Conservation (phyloP, 2,797 vertebrate species). For the Tangara arthus region DNA sequence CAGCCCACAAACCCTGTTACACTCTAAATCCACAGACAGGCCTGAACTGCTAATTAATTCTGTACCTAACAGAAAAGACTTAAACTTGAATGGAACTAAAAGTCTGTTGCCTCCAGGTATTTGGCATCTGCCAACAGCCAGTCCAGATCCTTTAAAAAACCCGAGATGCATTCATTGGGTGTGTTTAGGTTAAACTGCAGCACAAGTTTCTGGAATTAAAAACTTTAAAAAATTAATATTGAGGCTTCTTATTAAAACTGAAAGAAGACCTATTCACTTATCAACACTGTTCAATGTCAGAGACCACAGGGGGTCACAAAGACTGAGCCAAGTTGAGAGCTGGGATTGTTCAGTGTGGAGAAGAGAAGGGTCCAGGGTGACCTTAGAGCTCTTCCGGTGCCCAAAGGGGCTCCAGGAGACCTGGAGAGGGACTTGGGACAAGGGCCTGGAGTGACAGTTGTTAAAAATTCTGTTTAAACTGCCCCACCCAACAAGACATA, state of each 20-base stretch:
- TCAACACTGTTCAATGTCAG: neutral
- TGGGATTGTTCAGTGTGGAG: neutral
- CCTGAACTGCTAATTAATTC: constrained; percentile 69
- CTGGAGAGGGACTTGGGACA: neutral
- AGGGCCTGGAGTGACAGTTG: neutral
- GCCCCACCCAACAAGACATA: neutral
- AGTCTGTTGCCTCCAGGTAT: constrained; percentile 83
- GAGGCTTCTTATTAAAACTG: neutral
- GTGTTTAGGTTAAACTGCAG: constrained; percentile 59
- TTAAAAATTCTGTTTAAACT: neutral
- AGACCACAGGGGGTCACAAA: neutral
- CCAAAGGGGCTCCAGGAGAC: neutral
- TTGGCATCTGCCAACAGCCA: constrained; percentile 79
- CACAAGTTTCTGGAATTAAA: constrained; percentile 17
- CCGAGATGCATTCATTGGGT: constrained; percentile 51
- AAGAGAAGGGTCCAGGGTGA: neutral
- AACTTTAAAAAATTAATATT: neutral
- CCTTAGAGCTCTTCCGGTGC: neutral
- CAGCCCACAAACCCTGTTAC: constrained; percentile 40
- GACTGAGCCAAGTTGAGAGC: neutral
- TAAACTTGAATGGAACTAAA: constrained; percentile 78
- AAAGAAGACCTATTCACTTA: neutral
- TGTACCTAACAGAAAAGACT: constrained; percentile 65
- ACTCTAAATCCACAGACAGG: constrained; percentile 79
- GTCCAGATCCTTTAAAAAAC: constrained; percentile 72